A percentile compares a stretch with the other conserved stretches of the same genome.
Conservation (phyloP, 2,888 invertebrate genomes). For the Neoscelio sp. region DNA sequence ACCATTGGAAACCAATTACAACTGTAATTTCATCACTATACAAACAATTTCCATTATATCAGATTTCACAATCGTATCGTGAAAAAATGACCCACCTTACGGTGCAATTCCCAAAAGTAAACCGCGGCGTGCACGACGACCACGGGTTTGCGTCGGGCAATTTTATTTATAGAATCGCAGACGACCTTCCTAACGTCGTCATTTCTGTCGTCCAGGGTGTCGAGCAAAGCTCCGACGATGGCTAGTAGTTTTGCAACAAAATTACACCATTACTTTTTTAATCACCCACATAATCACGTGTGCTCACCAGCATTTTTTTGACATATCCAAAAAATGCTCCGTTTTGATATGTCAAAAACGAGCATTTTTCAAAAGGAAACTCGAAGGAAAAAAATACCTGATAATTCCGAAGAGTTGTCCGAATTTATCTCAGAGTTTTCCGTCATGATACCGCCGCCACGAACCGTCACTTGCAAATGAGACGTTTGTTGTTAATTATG, state of each 20-base stretch:
- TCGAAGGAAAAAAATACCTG: slow-evolving; percentile 66
- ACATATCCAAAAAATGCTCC: not conserved
- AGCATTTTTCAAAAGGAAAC: not conserved
- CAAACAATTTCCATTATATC: too few species aligned
- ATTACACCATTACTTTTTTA: too few species aligned
- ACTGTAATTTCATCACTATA: too few species aligned
- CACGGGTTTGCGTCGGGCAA: slow-evolving; percentile 74
- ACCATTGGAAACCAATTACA: too few species aligned
- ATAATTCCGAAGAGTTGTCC: slow-evolving; percentile 69
- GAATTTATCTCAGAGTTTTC: slow-evolving; percentile 65
- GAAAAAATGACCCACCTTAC: slow-evolving; percentile 72
- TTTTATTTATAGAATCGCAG: slow-evolving; percentile 73
- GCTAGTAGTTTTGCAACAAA: slow-evolving; percentile 68
- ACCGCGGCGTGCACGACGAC: slow-evolving; percentile 76
- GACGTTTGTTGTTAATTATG: slow-evolving; percentile 12
- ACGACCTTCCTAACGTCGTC: slow-evolving; percentile 74
- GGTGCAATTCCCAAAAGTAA: slow-evolving; percentile 79
- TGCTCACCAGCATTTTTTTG: too few species aligned
- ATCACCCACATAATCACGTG: too few species aligned
- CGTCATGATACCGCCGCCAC: slow-evolving; percentile 62
- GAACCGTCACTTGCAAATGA: slow-evolving; percentile 30
- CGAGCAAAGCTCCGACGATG: slow-evolving; percentile 76
- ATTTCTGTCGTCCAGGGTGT: slow-evolving; percentile 77
- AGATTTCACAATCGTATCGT: too few species aligned
- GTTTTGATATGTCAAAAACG: not conserved